These are phyloP conservation scores for Eptesicus fuscus DNA, from an alignment of 2,113 vertebrate species.

Conservation along the genomic window DNA sequence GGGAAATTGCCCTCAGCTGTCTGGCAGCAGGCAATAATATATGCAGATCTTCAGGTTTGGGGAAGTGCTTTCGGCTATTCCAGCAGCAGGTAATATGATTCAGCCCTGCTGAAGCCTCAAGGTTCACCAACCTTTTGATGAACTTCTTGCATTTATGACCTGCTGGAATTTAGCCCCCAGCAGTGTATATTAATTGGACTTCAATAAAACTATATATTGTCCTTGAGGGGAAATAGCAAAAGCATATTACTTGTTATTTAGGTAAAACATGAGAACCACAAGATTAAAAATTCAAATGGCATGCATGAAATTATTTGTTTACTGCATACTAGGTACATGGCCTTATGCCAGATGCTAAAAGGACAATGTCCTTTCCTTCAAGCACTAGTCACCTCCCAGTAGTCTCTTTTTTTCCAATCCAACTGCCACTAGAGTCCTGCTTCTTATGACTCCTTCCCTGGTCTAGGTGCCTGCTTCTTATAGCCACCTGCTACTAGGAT, in stretches of 20 bases:
- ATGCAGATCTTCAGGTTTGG: too few species aligned
- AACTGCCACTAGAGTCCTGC: not conserved
- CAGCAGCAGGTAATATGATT: too few species aligned
- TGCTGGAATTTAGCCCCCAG: too few species aligned
- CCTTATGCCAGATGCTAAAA: not conserved
- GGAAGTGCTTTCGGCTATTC: too few species aligned
- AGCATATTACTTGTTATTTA: not conserved
- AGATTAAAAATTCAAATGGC: not conserved
- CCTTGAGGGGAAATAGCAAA: not conserved
- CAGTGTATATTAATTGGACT: not conserved
- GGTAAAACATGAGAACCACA: not conserved
- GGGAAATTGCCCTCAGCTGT: too few species aligned
- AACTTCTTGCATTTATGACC: too few species aligned
- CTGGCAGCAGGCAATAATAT: too few species aligned
- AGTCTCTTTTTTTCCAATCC: not conserved
- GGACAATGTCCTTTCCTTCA: not conserved
- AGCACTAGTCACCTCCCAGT: not conserved
- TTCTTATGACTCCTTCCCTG: not conserved
- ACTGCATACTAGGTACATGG: not conserved
- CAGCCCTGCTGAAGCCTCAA: too few species aligned
- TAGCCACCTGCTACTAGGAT: not conserved
- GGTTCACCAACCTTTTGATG: too few species aligned
- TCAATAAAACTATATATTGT: not conserved
- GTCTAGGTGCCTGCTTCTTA: not conserved
- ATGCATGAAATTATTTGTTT: not conserved